Evolutionary conservation across 2,113 vertebrate species (phyloP), one percentile per base, ranked within the genome.

Genomic region (Heterocephalus glaber): DNA sequence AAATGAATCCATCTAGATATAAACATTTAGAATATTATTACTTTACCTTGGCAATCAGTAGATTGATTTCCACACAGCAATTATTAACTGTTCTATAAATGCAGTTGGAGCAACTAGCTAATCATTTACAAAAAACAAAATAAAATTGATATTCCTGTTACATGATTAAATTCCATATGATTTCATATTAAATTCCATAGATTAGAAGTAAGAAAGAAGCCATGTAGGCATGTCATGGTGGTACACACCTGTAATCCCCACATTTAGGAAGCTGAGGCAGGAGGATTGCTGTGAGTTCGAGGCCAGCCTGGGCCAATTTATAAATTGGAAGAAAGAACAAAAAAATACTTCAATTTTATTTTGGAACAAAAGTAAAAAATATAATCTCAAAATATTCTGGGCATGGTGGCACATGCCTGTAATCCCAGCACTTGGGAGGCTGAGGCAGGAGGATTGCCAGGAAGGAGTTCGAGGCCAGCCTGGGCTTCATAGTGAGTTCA

Each of bases 271-370:
- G 63, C 30, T 33, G 63, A 35, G 33, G 33, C 63, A 66, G 65
- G 30, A n/a, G n/a, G n/a, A n/a, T n/a, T n/a, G n/a, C n/a, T n/a
- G 68, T 44, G 20, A 26, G 38, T 26, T 74, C 38, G 22, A 74
- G 22, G 70, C 24, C 70, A 74, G 70, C 38, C 70, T 44, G 22
- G 13, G 26, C 70, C 28, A 14, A 1, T 52, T 68, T 89, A 28
- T 70, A 79, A n/a, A 70, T 68, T 52, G 35, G 38, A 89, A 86
- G 44, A 86, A 74, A 63, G 13, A 17, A 26, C 30, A 47, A 86
- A 61, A 92, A 44, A 22, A 49, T 74, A 30, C 30, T 86, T 96
- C 33, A 81, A 28, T 47, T 80, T 79, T 65, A 86, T 86, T 96
- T 81, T 81, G 63, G 47, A 81, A 81, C 10, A 33, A 80, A 72